Conservation (phyloP, 2,113 vertebrate genomes). For the Larimichthys crocea region DNA sequence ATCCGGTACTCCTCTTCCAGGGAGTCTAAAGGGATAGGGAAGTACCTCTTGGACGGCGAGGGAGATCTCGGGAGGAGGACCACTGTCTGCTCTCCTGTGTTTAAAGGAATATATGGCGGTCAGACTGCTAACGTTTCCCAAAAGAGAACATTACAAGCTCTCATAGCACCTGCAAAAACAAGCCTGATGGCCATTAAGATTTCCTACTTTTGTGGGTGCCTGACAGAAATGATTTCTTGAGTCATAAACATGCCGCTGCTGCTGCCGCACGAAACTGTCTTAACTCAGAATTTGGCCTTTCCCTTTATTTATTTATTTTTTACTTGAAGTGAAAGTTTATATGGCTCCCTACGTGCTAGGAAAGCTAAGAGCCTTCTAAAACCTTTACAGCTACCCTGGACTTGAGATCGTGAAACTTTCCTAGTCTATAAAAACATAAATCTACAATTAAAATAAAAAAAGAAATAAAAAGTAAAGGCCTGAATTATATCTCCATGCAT, state of each 20-base stretch:
- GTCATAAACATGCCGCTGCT: slow-evolving; percentile 68
- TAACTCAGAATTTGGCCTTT: slow-evolving; percentile 71
- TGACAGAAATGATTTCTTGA: slow-evolving; percentile 80
- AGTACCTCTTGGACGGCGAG: slow-evolving; percentile 91
- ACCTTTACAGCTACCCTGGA: slow-evolving; percentile 41
- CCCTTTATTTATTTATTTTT: slow-evolving; percentile 69
- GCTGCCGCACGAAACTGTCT: slow-evolving; percentile 62
- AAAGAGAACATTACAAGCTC: slow-evolving; percentile 72
- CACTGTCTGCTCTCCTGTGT: slow-evolving; percentile 93
- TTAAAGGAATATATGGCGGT: slow-evolving; percentile 71
- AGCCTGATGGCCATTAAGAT: slow-evolving; percentile 75
- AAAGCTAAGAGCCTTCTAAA: slow-evolving; percentile 55
- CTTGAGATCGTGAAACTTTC: slow-evolving; percentile 57
- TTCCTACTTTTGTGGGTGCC: slow-evolving; percentile 70
- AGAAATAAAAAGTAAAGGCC: slow-evolving; percentile 59
- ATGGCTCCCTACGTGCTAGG: slow-evolving; percentile 68
- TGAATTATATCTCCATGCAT: slow-evolving; percentile 62
- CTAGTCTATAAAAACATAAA: slow-evolving; percentile 62
- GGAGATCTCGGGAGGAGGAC: slow-evolving; percentile 94
- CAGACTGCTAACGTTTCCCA: slow-evolving; percentile 74
- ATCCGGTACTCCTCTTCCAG: slow-evolving; percentile 92
- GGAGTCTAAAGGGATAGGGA: slow-evolving; percentile 89
- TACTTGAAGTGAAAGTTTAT: slow-evolving; percentile 69
- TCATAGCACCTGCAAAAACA: slow-evolving; percentile 80
- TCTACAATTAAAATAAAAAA: slow-evolving; percentile 68